Evolutionary conservation across 2,888 invertebrate genomes (phyloP).

Genomic region (Incurvaria masculella): DNA sequence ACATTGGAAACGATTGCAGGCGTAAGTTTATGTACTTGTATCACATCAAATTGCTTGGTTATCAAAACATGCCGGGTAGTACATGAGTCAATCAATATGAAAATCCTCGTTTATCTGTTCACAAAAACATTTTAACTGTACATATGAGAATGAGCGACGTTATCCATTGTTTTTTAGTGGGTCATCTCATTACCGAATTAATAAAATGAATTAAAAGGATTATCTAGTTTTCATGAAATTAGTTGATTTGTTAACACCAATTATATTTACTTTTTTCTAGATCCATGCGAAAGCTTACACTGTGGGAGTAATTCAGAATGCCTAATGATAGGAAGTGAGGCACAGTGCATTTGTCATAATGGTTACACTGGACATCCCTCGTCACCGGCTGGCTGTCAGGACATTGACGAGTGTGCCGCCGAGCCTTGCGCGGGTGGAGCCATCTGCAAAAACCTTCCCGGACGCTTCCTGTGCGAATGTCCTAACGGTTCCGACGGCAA

Average conservation of each 20-base stretch:
- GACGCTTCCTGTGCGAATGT: conserved; percentile 84
- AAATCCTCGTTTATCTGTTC: no score
- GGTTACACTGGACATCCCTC: conserved; percentile 74
- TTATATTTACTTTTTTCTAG: conserved; percentile 41
- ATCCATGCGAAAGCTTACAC: conserved; percentile 84
- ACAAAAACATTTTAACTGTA: not conserved
- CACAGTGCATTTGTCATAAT: conserved; percentile 78
- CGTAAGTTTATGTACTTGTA: no score
- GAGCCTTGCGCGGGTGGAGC: conserved; percentile 83
- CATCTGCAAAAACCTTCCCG: conserved; percentile 85
- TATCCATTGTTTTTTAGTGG: conserved; percentile 1
- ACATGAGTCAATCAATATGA: no score
- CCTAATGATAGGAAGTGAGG: conserved; percentile 76
- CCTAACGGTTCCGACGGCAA: conserved; percentile 79
- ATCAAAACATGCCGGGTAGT: no score
- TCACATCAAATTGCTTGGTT: no score
- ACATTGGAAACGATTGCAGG: conserved; percentile 87
- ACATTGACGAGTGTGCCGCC: conserved; percentile 81
- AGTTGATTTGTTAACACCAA: not conserved
- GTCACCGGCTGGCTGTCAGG: conserved; percentile 71
- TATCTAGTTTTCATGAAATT: conserved; percentile 4
- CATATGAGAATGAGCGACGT: not conserved
- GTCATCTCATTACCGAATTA: not conserved
- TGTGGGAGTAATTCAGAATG: conserved; percentile 90
- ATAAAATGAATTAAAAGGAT: not conserved